Evolutionary conservation across 2,888 invertebrate genomes (phyloP), one percentile per base, ranked within the genome.

Genomic region (Caenorhabditis imperialis): DNA sequence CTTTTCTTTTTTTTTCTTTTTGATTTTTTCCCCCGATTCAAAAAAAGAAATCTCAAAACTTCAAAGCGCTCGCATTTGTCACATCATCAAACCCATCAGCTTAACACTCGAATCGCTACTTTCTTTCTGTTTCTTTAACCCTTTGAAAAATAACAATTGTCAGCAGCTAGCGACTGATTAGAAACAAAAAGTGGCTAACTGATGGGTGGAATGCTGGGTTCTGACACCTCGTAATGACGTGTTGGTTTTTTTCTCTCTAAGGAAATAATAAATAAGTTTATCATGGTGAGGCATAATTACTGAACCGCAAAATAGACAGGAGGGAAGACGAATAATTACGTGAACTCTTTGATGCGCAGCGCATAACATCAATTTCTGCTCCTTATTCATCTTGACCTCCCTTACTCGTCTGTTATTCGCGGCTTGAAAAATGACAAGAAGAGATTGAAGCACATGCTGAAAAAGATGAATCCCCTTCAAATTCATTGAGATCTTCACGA

Each of bases 81-180:
- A 50, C 67, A 67, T 67, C 57, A 67, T 67, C 57, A 18, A 40
- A 23, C 57, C 42, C 51, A 51, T 67, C 67, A 48, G n/a, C n/a
- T n/a, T n/a, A 67, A 48, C 65, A 47, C 25, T 65, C 37, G 65
- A 35, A 55, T n/a, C n/a, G n/a, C n/a, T n/a, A 30, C 7, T 30
- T 30, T 30, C 30, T 30, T 30, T 30, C 10, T 10, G 25, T 40
- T 57, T 51, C 50, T 51, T 37, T 37, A 44, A n/a, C 67, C 57
- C 67, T 35, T n/a, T 30, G 30, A 30, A 30, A 30, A 10, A 30
- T 30, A 30, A 30, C 30, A 30, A 30, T 30, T 30, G 30, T 30
- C 10, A 30, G 10, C n/a, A 30, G 10, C 30, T 7, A 30, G 30
- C 30, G n/a, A n/a, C n/a, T n/a, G n/a, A n/a, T n/a, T n/a, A n/a